Evolutionary conservation across 2,888 invertebrate genomes (phyloP), one percentile per base, ranked within the genome.

Genomic region (Drosophila macrospina): DNA sequence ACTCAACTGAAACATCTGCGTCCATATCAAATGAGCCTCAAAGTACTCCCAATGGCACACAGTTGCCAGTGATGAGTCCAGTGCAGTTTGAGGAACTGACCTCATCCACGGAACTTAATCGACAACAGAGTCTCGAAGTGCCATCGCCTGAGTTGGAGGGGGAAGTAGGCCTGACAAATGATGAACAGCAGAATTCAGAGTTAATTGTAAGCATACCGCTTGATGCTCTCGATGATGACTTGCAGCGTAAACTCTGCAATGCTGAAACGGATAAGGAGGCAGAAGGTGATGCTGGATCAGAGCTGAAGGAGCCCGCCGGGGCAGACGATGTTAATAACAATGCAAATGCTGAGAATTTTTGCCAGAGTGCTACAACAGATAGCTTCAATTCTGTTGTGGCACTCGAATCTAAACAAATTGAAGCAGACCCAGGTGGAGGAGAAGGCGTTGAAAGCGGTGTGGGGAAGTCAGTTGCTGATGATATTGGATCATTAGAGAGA

Each of bases 331-430:
- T 88, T 0, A 87, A 84, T 16, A 86, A 81, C 51, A 88, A 85
- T 66, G 79, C 39, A 4, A 85, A 82, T 51, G 55, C 41, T 36
- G 88, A 85, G 73, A 70, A 88, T 89, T 89, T 89, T 88, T 76
- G 78, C 65, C 75, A 74, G 74, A 78, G 86, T 89, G 89, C 89
- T 77, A 83, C 81, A 78, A 88, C 78, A 74, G 90, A 69, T 78
- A 86, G 88, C 86, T 87, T 87, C 88, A 86, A 87, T 80, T 59
- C 84, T 70, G 81, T 76, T 85, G 82, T 81, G 64, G 89, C 87
- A 89, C 88, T 75, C 71, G 41, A 28, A 41, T 51, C 15, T 5
- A 41, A 75, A 30, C 11, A 45, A 62, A 84, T 80, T 88, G 84
- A 82, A 77, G 88, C 84, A 30, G 63, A 62, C 54, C 67, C 47